A percentile compares a stretch with the other conserved stretches of the same genome.
Evolutionary conservation across 2,113 vertebrate genomes (phyloP).

Genomic region (Australoheros scitulus): DNA sequence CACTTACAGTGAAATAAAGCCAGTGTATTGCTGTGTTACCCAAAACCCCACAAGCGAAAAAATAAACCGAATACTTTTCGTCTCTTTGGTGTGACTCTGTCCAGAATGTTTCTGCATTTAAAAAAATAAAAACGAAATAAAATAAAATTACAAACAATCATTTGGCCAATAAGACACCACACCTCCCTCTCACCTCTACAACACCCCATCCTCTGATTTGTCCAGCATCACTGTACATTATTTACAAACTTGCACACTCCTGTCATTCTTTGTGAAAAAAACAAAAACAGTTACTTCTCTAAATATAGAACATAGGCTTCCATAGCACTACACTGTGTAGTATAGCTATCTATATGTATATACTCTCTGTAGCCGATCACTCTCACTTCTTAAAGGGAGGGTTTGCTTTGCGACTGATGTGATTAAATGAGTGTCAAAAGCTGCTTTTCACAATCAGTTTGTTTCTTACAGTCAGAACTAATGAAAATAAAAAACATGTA

Average conservation of each 20-base stretch:
- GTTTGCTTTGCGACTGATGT: constrained; percentile 69
- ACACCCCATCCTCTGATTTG: not conserved
- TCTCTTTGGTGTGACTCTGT: constrained; percentile 57
- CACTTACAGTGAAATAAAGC: constrained; percentile 17
- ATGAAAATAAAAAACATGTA: constrained; percentile 18
- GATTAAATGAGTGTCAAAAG: constrained; percentile 67
- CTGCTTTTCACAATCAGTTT: constrained; percentile 19
- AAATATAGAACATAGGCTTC: constrained; percentile 39
- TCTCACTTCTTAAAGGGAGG: constrained; percentile 61
- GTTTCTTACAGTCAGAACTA: not conserved
- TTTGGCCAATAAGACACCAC: constrained; percentile 47
- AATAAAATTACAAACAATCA: constrained; percentile 53
- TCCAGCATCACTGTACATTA: constrained; percentile 78
- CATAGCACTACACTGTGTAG: not conserved
- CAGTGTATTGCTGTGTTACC: not conserved
- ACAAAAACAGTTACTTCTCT: constrained; percentile 33
- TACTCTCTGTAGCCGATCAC: constrained; percentile 47
- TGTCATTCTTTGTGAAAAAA: constrained; percentile 45
- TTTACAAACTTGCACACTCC: constrained; percentile 82
- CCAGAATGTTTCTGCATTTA: constrained; percentile 15
- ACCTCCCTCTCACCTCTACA: not conserved
- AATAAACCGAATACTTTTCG: constrained; percentile 26
- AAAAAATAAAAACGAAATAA: not conserved
- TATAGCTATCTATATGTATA: constrained; percentile 20
- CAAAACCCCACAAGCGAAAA: not conserved